Percentiles rank a stretch among this genome's conserved stretches.
These are phyloP conservation scores for Mactromeris polynyma DNA, from an alignment of 2,888 invertebrate species.

Conservation along the genomic window DNA sequence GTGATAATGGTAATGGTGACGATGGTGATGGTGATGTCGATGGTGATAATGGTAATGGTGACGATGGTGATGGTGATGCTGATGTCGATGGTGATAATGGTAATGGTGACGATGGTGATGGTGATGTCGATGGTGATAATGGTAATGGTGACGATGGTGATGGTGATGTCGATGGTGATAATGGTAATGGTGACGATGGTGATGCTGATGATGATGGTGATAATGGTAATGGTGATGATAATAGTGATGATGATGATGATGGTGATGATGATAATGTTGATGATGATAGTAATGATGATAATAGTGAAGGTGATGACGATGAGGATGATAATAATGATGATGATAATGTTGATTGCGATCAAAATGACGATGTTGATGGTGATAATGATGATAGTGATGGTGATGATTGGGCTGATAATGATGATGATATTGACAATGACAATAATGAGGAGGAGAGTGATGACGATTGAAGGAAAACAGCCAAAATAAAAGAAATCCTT, in stretches of 20 bases:
- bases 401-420: background rate
- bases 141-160: background rate
- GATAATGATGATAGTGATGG: background rate
- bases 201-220: background rate
- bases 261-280: background rate
- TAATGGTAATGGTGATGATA: background rate
- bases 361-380: background rate
- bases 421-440: background rate
- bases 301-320: background rate
- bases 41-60: background rate
- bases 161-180: background rate
- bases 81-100: background rate
- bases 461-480: too few species aligned
- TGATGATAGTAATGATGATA: background rate
- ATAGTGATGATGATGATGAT: background rate
- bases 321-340: background rate
- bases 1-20: background rate
- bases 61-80: background rate
- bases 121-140: background rate
- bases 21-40: background rate
- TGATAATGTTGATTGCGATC: background rate
- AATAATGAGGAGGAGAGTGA: background rate
- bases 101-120: background rate
- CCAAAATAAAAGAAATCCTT: too few species aligned
- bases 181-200: background rate